Percentiles rank a stretch among this genome's conserved stretches.
Conservation (phyloP, 2,113 vertebrate species). For the Suricata suricatta region DNA sequence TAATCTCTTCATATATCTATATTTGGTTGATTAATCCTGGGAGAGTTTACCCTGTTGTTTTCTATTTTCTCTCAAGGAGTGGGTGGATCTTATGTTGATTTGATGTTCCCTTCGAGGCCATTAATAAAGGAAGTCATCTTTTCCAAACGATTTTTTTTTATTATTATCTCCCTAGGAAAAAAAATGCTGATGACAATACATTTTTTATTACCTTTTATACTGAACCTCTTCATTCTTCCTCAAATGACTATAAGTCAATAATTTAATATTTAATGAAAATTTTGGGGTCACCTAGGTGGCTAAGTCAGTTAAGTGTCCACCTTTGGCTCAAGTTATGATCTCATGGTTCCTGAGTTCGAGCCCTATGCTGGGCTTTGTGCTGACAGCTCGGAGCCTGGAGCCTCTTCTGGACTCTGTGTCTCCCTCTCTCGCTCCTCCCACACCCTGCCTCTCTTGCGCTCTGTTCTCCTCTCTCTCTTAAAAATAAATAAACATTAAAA, state of each 20-base stretch:
- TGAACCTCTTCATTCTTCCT: conserved; percentile 4
- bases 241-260: conserved; percentile 28
- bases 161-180: conserved; percentile 63
- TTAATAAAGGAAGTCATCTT: conserved; percentile 52
- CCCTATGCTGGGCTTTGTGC: no score
- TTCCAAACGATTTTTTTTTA: conserved; percentile 54
- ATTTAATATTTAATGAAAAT: conserved; percentile 60
- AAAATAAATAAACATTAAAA: no score
- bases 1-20: conserved; percentile 16
- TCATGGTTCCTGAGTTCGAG: no score
- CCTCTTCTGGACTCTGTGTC: no score
- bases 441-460: no score
- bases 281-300: background rate
- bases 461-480: no score
- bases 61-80: conserved; percentile 47
- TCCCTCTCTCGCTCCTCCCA: no score
- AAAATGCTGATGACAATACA: conserved; percentile 64
- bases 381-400: no score
- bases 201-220: conserved; percentile 55
- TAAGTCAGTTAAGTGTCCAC: no score
- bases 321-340: no score
- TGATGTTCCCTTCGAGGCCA: background rate
- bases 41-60: conserved; percentile 51
- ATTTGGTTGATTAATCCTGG: conserved; percentile 43
- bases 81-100: conserved; percentile 24